Conservation (phyloP, 2,113 vertebrate genomes). For the Limnothrissa miodon region DNA sequence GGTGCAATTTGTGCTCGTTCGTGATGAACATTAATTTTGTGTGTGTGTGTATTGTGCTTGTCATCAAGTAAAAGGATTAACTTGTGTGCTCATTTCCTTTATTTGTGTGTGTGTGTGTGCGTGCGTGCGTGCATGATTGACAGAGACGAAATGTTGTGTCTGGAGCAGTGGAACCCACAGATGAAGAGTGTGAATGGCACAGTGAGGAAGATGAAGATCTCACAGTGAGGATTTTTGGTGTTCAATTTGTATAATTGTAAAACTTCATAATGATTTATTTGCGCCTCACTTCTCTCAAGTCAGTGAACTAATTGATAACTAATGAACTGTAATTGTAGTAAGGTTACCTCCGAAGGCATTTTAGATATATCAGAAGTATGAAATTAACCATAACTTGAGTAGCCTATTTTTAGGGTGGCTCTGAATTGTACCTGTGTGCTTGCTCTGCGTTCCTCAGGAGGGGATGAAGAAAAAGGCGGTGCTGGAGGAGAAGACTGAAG, state of each 20-base stretch:
- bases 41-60: background rate
- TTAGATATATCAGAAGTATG: background rate
- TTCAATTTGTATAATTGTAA: background rate
- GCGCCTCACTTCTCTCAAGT: background rate
- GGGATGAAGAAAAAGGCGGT: conserved; percentile 86
- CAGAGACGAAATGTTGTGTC: conserved; percentile 89
- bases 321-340: too few relatives aligned
- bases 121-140: too few relatives aligned
- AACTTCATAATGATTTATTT: background rate
- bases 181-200: conserved; percentile 92
- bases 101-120: conserved; percentile 31
- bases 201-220: conserved; percentile 92
- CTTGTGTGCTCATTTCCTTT: background rate
- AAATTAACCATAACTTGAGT: too few relatives aligned
- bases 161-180: conserved; percentile 87
- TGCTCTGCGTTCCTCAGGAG: conserved; percentile 64
- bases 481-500: conserved; percentile 79
- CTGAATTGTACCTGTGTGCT: background rate
- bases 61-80: background rate
- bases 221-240: conserved; percentile 65
- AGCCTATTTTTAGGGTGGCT: background rate
- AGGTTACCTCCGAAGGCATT: background rate
- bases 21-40: background rate
- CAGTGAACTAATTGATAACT: too few relatives aligned
- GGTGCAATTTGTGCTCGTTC: background rate